Conservation (phyloP, 2,888 invertebrate genomes). For the Alcis repandata region DNA sequence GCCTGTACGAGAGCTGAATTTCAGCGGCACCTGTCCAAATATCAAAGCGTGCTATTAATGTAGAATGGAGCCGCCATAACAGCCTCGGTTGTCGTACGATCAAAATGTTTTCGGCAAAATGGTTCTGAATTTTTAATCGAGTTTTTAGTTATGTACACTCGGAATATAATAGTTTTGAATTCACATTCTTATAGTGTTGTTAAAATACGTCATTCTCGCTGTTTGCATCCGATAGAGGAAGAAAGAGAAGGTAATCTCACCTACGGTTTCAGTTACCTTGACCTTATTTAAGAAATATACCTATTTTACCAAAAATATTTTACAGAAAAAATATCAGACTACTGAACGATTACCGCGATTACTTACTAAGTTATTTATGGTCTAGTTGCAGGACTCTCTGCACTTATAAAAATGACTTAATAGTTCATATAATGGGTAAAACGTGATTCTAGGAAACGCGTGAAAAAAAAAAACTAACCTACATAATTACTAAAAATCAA, state of each 20-base stretch:
- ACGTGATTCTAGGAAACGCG: neutral
- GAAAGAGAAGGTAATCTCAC: constrained; percentile 49
- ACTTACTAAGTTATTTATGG: too few relatives aligned
- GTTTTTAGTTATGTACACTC: constrained; percentile 63
- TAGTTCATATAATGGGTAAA: neutral
- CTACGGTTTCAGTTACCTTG: neutral
- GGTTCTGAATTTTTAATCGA: neutral
- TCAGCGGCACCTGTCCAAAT: constrained; percentile 76
- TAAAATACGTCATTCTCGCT: constrained; percentile 74
- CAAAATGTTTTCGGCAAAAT: constrained; percentile 28
- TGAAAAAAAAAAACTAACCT: neutral
- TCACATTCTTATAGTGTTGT: constrained; percentile 72
- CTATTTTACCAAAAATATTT: too few relatives aligned
- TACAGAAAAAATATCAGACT: too few relatives aligned
- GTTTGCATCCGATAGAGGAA: constrained; percentile 74
- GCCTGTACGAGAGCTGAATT: constrained; percentile 62
- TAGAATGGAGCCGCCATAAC: constrained; percentile 51
- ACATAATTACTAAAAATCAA: neutral
- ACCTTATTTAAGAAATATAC: too few relatives aligned
- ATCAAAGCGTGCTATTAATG: constrained; percentile 73
- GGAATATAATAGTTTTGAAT: constrained; percentile 69
- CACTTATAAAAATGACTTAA: too few relatives aligned
- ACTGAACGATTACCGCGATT: neutral
- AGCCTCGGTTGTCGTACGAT: constrained; percentile 33
- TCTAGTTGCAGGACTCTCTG: too few relatives aligned